phyloP scores from a whole-genome alignment of 30 jellyfish, hydroid and myxozoan genomes.

The Pseudorhiza aurosa region DNA sequence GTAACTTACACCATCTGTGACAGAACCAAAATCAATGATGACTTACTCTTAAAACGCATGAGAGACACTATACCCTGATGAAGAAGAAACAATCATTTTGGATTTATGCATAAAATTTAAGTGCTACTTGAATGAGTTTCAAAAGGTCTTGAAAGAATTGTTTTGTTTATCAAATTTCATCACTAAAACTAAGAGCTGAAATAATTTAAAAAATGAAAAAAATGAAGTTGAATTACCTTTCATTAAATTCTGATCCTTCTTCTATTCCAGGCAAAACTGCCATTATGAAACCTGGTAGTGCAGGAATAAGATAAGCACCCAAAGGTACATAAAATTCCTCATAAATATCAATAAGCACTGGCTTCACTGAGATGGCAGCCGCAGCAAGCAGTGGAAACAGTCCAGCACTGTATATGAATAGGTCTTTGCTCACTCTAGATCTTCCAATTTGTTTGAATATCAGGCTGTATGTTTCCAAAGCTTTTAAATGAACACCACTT shows the following conservation, averaged over 20 bases:
- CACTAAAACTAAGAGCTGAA: too few species aligned
- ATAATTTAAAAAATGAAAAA: too few species aligned
- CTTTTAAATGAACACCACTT: constrained; percentile 97
- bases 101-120: too few species aligned
- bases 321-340: constrained; percentile 85
- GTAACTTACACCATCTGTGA: too few species aligned
- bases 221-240: constrained; percentile 88
- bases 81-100: too few species aligned
- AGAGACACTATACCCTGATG: too few species aligned
- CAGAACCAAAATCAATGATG: too few species aligned
- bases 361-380: constrained; percentile 92
- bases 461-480: constrained; percentile 79
- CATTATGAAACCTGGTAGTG: constrained; percentile 83
- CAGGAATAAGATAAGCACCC: constrained; percentile 76
- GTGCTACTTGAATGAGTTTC: too few species aligned
- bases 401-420: constrained; percentile 85
- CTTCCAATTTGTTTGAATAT: constrained; percentile 89
- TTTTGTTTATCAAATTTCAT: too few species aligned
- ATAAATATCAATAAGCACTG: constrained; percentile 76
- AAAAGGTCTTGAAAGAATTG: too few species aligned
- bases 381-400: constrained; percentile 87
- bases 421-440: constrained; percentile 76
- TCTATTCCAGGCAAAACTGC: constrained; percentile 96
- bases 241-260: constrained; percentile 91
- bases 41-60: too few species aligned